Conservation (phyloP, 2,797 vertebrate species). For the Chaetophractus vellerosus region DNA sequence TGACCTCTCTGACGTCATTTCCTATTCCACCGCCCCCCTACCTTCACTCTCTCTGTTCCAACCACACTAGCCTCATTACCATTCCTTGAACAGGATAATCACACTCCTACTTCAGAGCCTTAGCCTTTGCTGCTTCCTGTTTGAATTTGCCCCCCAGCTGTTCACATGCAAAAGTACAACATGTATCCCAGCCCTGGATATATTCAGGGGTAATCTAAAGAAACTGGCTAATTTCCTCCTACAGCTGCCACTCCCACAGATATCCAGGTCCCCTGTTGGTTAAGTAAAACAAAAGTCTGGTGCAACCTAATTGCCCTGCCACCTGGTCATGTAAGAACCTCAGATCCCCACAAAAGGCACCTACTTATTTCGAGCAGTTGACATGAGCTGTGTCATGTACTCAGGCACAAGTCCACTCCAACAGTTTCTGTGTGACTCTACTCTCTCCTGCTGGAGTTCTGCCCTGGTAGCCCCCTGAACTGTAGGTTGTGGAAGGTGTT, state of each 20-base stretch:
- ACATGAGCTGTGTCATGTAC: neutral
- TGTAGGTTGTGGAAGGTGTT: neutral
- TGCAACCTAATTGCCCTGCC: neutral
- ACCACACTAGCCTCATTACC: neutral
- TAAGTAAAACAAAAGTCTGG: slow-evolving; percentile 28
- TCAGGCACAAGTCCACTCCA: neutral
- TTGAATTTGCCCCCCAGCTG: neutral
- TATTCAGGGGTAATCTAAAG: neutral
- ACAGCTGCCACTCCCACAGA: neutral
- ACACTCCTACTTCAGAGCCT: neutral
- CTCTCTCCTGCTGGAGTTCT: neutral
- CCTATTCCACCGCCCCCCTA: neutral
- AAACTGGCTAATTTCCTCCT: neutral
- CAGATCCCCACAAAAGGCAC: neutral
- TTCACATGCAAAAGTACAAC: neutral
- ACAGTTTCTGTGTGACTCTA: neutral
- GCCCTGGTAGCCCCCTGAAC: neutral
- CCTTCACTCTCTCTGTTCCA: neutral
- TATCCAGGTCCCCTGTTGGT: neutral
- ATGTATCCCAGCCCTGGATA: neutral
- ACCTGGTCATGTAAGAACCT: neutral
- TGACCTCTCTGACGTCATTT: neutral
- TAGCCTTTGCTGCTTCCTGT: slow-evolving; percentile 36
- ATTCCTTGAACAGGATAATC: neutral
- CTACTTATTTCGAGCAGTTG: slow-evolving; percentile 21